A percentile compares a stretch with the other conserved stretches of the same genome.
phyloP scores from a whole-genome alignment of 2,888 invertebrate genomes.

The Meliscaeva auricollis region DNA sequence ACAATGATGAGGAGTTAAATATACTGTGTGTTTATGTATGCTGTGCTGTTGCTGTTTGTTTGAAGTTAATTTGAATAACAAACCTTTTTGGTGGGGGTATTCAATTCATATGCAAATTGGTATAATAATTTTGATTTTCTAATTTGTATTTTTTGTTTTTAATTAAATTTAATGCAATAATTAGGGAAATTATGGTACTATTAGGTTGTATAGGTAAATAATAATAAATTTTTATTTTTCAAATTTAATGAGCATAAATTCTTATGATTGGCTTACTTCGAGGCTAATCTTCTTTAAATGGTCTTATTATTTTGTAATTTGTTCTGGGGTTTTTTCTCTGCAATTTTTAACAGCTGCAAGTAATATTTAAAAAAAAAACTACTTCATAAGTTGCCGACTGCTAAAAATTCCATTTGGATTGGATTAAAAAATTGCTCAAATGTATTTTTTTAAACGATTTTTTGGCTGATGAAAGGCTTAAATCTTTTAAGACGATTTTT shows the following conservation, averaged over 20 bases:
- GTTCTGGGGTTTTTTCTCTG: not conserved
- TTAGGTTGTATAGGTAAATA: not conserved
- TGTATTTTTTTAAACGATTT: not conserved
- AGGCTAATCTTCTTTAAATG: not conserved
- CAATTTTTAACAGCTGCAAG: constrained; percentile 14
- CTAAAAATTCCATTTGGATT: not conserved
- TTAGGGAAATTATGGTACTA: not conserved
- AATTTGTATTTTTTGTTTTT: not conserved
- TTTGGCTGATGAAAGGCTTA: not conserved
- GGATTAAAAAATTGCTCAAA: not conserved
- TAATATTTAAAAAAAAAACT: too few species aligned
- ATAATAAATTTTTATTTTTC: not conserved
- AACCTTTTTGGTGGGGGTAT: not conserved
- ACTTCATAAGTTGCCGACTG: constrained; percentile 1
- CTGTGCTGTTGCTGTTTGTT: too few species aligned
- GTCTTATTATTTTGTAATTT: not conserved
- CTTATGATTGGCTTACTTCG: not conserved
- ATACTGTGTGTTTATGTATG: not conserved
- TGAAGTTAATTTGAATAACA: constrained; percentile 28
- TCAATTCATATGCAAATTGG: constrained; percentile 17
- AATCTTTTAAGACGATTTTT: constrained; percentile 22
- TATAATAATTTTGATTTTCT: not conserved
- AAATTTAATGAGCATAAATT: too few species aligned
- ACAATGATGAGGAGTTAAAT: constrained; percentile 12
- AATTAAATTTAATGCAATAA: not conserved